phyloP scores from a whole-genome alignment of 2,797 vertebrate genomes.

The Tokudaia tokunoshimensis region DNA sequence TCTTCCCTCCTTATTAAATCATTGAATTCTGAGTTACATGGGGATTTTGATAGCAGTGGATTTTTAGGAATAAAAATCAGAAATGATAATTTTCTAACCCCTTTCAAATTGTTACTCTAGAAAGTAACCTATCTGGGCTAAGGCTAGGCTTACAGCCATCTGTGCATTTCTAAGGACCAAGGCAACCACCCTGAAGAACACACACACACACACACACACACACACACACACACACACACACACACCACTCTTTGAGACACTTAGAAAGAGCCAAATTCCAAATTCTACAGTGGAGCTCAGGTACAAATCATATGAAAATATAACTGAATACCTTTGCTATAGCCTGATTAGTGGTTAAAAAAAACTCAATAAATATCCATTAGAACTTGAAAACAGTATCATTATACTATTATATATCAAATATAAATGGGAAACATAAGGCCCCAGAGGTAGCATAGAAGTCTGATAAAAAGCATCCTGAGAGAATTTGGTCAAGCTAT shows the following conservation, averaged over 20 bases:
- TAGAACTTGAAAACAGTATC: slow-evolving; percentile 23
- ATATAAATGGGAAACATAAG: not conserved
- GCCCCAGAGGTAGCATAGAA: not conserved
- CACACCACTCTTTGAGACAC: not conserved
- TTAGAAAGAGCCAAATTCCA: not conserved
- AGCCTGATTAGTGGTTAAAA: not conserved
- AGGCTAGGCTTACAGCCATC: not conserved
- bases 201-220: not conserved
- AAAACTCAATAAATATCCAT: slow-evolving; percentile 18
- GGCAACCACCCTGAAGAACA: not conserved
- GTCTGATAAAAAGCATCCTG: not conserved
- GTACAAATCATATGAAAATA: not conserved
- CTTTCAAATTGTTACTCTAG: slow-evolving; percentile 11
- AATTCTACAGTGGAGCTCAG: not conserved
- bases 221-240: not conserved
- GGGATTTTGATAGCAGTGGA: not conserved
- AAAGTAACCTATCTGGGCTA: not conserved
- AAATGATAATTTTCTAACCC: not conserved
- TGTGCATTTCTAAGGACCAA: not conserved
- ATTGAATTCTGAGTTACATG: slow-evolving; percentile 37
- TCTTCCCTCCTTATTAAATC: slow-evolving; percentile 35
- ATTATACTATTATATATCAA: not conserved
- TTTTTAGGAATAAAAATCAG: not conserved
- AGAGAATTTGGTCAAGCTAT: not conserved
- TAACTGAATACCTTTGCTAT: not conserved